phyloP scores from a whole-genome alignment of 92 coral and sea anemone genomes.

The Siderastrea siderea region DNA sequence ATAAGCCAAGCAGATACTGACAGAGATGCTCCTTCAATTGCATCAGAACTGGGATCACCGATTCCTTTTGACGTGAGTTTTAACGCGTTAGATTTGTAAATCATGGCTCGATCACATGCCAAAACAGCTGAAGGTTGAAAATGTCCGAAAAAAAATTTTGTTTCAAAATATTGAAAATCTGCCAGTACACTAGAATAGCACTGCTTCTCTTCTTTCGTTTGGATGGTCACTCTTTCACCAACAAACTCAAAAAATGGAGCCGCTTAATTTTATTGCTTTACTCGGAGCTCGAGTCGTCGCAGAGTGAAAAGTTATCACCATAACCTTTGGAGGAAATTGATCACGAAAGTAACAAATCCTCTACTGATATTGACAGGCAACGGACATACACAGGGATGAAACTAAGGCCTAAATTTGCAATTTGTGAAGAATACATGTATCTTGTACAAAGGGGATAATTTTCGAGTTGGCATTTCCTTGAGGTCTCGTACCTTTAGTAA shows the following conservation, averaged over 20 bases:
- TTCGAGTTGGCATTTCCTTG: too few relatives aligned
- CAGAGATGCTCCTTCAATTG: conserved; percentile 93
- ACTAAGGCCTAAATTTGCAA: background rate
- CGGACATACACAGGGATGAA: background rate
- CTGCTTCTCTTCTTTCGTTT: background rate
- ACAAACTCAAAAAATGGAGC: background rate
- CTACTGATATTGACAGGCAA: conserved; percentile 7
- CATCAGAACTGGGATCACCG: conserved; percentile 91
- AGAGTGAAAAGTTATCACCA: background rate
- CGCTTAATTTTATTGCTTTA: background rate
- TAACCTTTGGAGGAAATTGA: conserved; percentile 7
- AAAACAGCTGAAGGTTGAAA: background rate
- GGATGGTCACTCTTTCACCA: too few relatives aligned
- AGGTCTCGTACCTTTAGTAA: too few relatives aligned
- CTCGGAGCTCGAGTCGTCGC: background rate
- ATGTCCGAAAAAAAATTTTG: background rate
- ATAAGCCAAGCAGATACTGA: conserved; percentile 95
- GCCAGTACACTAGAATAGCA: too few relatives aligned
- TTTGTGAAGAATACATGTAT: too few relatives aligned
- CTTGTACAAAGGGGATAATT: too few relatives aligned
- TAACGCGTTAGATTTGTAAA: background rate
- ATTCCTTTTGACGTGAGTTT: conserved; percentile 88
- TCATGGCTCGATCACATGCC: background rate
- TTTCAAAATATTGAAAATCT: too few relatives aligned
- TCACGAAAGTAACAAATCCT: background rate